Conservation (phyloP, 2,113 vertebrate species). For the Vicugna pacos region DNA sequence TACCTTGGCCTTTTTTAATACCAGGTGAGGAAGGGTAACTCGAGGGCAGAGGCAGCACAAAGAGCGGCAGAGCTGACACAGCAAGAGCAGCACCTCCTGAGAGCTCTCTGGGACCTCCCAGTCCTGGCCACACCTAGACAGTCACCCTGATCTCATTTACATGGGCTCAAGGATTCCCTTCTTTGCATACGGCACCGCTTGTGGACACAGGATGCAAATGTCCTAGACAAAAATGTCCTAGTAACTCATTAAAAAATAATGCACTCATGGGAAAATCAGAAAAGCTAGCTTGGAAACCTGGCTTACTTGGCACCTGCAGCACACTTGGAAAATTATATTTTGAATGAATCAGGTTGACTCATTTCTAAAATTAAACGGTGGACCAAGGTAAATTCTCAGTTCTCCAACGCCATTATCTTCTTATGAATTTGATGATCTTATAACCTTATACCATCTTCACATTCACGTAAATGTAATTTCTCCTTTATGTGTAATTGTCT, state of each 20-base stretch:
- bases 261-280: not conserved
- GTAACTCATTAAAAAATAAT: not conserved
- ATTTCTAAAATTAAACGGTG: not conserved
- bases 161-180: not conserved
- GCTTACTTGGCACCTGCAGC: not conserved
- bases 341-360: not conserved
- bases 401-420: not conserved
- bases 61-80: not conserved
- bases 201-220: not conserved
- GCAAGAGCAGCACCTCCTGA: not conserved
- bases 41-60: not conserved
- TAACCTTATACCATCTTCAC: not conserved
- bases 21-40: fast-evolving
- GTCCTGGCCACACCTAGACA: not conserved
- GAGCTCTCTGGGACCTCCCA: not conserved
- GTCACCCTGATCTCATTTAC: not conserved
- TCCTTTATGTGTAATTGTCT: not conserved
- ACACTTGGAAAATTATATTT: not conserved
- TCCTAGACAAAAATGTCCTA: not conserved
- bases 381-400: not conserved
- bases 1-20: not conserved
- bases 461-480: not conserved
- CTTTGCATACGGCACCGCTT: not conserved
- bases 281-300: not conserved
- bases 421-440: not conserved